These are phyloP conservation scores for Monomorium pharaonis DNA, from an alignment of 1,140 invertebrate species.

Conservation along the genomic window DNA sequence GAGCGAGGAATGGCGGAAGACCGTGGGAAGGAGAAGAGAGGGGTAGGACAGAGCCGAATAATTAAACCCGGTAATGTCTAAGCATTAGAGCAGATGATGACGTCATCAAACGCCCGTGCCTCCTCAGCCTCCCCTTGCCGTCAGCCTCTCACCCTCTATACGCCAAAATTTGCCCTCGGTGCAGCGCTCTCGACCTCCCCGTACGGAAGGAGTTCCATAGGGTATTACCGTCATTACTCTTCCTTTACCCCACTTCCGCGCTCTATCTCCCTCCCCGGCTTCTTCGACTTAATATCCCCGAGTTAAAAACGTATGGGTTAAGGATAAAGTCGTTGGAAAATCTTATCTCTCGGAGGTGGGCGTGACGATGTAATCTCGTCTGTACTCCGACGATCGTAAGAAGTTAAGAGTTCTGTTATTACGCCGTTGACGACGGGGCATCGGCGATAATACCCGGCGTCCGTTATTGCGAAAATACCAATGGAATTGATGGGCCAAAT, in stretches of 20 bases:
- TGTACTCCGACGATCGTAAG: constrained; percentile 12
- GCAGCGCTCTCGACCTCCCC: constrained; percentile 37
- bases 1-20: constrained; percentile 27
- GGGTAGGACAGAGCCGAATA: constrained; percentile 63
- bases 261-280: neutral
- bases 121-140: constrained; percentile 24
- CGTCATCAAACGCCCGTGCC: constrained; percentile 72
- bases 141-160: constrained; percentile 31
- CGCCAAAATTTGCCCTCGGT: constrained; percentile 60
- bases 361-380: constrained; percentile 21
- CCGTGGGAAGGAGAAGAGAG: neutral
- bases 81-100: constrained; percentile 78
- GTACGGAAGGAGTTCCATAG: constrained; percentile 50
- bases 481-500: constrained; percentile 1
- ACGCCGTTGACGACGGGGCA: neutral
- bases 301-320: constrained; percentile 58
- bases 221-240: constrained; percentile 66
- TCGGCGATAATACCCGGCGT: constrained; percentile 2
- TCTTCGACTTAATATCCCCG: constrained; percentile 54
- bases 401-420: constrained; percentile 43
- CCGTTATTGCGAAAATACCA: constrained; percentile 5
- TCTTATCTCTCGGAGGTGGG: neutral
- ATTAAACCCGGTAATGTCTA: constrained; percentile 77
- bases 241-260: constrained; percentile 4
- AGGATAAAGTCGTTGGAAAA: neutral